These are phyloP conservation scores for Vandiemenella viatica DNA, from an alignment of 2,888 invertebrate genomes.

Conservation along the genomic window DNA sequence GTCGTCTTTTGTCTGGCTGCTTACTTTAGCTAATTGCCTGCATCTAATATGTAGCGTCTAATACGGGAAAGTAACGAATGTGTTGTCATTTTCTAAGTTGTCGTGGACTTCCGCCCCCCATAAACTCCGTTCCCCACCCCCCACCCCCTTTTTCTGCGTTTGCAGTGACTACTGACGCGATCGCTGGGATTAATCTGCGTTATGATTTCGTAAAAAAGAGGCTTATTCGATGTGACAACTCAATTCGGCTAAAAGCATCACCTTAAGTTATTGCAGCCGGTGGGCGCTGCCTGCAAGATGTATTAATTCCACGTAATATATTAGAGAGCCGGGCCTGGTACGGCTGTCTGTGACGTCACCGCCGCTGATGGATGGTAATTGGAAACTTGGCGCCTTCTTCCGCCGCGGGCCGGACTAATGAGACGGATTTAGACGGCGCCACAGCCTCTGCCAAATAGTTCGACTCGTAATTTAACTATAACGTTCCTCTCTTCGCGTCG, in stretches of 20 bases:
- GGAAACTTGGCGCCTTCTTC: no score
- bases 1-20: not conserved
- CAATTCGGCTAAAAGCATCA: constrained; percentile 13
- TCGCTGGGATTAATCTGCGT: constrained; percentile 11
- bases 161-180: not conserved
- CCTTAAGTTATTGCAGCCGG: not conserved
- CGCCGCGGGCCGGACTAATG: no score
- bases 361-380: no score
- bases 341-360: no score
- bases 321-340: not conserved
- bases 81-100: no score
- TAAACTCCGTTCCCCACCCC: no score
- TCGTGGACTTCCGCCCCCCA: no score
- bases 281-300: not conserved
- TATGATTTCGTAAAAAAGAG: constrained; percentile 9
- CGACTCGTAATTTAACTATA: no score
- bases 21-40: constrained; percentile 9
- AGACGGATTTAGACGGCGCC: no score
- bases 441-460: no score
- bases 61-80: not conserved
- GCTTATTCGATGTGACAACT: constrained; percentile 4
- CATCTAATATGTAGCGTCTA: constrained; percentile 1
- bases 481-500: no score
- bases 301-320: not conserved
- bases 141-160: no score